Evolutionary conservation across 2,888 invertebrate genomes (phyloP).

Genomic region (Tholera decimalis): DNA sequence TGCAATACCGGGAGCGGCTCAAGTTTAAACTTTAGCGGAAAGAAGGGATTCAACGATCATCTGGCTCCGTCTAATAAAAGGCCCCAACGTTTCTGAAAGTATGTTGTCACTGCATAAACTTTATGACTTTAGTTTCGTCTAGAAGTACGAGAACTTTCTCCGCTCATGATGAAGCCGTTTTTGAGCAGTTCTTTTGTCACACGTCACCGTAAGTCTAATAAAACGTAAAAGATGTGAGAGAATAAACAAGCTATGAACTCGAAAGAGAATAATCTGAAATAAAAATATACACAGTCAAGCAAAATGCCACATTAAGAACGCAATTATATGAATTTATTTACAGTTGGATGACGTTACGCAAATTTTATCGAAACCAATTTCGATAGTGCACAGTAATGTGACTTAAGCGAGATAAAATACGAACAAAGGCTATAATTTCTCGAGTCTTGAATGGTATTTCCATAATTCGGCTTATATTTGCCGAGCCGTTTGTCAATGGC

Average conservation of each 20-base stretch:
- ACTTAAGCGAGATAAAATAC: conserved; percentile 83
- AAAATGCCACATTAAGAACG: conserved; percentile 80
- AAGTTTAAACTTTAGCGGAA: conserved; percentile 84
- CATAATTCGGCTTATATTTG: conserved; percentile 86
- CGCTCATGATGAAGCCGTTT: conserved; percentile 72
- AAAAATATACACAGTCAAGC: conserved; percentile 66
- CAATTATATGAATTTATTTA: conserved; percentile 87
- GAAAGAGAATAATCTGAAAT: conserved; percentile 60
- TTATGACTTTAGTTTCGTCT: conserved; percentile 88
- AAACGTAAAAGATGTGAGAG: conserved; percentile 53
- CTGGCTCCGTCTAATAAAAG: conserved; percentile 87
- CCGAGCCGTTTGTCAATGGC: conserved; percentile 76
- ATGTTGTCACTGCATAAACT: conserved; percentile 90
- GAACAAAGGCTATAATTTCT: conserved; percentile 84
- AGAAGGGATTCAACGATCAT: conserved; percentile 84
- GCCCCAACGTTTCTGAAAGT: conserved; percentile 84
- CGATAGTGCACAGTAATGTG: conserved; percentile 84
- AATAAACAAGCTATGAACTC: conserved; percentile 48
- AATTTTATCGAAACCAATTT: conserved; percentile 88
- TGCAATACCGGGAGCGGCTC: conserved; percentile 85
- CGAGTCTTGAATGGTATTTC: conserved; percentile 82
- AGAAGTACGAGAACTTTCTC: conserved; percentile 79
- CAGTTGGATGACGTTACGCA: conserved; percentile 80
- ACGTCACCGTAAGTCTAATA: conserved; percentile 68
- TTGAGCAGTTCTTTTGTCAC: conserved; percentile 72